Base-by-base conservation (phyloP, 1,140 invertebrate species). In the Pogonomyrmex californicus region DNA sequence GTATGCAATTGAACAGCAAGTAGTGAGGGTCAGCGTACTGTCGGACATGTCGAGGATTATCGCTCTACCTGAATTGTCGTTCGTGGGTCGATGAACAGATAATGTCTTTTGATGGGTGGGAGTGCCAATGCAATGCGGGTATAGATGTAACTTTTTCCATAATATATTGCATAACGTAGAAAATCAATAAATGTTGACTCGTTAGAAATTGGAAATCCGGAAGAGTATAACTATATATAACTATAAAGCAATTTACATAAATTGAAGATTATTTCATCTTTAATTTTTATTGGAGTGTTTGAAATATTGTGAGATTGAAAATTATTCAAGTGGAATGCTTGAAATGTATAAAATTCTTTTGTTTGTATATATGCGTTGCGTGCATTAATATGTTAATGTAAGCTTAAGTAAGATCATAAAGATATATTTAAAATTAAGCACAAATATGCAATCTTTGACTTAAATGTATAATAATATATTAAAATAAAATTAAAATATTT, bases 41-140 rank as follows among this genome's bases (percentile, higher is more conserved):
- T 49, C 79, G 41, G 68, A 83, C 68, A 83, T 62, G 68, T 83
- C 38, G 41, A 73, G 56, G 54, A 83, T 83, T 83, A 83, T 83
- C 68, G 33, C 12, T 44, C 79, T 83, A 60, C 44, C 68, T 83
- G 68, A 83, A 83, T 83, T 83, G 54, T 75, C n/a, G 56, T 75
- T 62, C 79, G 30, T 41, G 10, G 79, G 68, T 83, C 79, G 54
- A 83, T 75, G 68, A 60, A 83, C 79, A 71, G 56, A 47, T 62
- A 75, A 83, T 75, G 54, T 73, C n/a, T 60, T 38, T 73, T 33
- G 68, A 75, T 62, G 9, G 17, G 30, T 73, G 51, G 79, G 79
- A 83, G 54, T 75, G 79, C n/a, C 41, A 23, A 60, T 14, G 12
- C 7, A 60, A 83, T 47, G 54, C 41, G 17, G 10, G 30, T 41